Percentiles rank a stretch among this genome's conserved stretches.
phyloP scores from a whole-genome alignment of 2,113 vertebrate species.

The Oreochromis niloticus region DNA sequence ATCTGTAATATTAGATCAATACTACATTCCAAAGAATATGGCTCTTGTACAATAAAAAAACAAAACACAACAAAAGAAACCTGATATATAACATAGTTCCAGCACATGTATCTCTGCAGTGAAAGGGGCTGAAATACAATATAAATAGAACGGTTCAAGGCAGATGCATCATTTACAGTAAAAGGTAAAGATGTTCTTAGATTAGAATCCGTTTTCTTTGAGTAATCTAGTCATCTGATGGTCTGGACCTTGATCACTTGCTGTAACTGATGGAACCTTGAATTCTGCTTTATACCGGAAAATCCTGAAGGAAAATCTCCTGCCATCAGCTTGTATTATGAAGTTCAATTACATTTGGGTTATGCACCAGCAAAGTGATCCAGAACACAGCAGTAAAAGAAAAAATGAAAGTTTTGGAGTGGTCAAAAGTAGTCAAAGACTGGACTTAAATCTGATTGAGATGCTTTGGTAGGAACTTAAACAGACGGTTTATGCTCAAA shows the following conservation, averaged over 20 bases:
- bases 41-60: neutral
- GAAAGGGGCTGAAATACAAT: neutral
- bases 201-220: neutral
- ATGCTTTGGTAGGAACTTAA: neutral
- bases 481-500: neutral
- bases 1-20: neutral
- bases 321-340: neutral
- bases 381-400: neutral
- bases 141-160: neutral
- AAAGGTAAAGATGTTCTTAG: neutral
- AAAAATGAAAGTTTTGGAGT: neutral
- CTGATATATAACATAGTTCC: neutral
- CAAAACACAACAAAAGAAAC: neutral
- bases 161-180: neutral
- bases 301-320: neutral
- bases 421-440: neutral
- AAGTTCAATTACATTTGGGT: neutral
- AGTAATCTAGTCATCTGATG: neutral
- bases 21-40: neutral
- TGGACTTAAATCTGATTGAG: neutral
- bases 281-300: neutral
- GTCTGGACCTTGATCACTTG: neutral
- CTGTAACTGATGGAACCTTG: neutral
- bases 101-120: neutral
- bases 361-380: neutral